A percentile compares a stretch with the other conserved stretches of the same genome.
Conservation (phyloP, 2,888 invertebrate species). For the Sminthurinus aureus region DNA sequence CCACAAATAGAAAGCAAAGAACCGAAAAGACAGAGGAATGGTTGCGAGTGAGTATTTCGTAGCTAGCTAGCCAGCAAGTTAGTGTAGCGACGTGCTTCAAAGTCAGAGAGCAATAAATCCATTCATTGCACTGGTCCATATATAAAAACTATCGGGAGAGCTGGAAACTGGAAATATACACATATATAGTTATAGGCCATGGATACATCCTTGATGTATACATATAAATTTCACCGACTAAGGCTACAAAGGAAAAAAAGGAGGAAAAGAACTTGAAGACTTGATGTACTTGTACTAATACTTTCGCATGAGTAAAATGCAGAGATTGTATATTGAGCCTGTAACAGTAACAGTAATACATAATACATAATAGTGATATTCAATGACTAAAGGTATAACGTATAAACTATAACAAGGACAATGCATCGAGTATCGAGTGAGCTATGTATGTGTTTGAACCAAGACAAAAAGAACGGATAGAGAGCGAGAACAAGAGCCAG, state of each 20-base stretch:
- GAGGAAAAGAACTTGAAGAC: background rate
- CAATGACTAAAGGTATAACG: constrained; percentile 9
- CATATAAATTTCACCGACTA: too few relatives aligned
- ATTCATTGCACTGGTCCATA: constrained; percentile 12
- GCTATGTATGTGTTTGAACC: background rate
- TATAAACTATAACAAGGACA: constrained; percentile 14
- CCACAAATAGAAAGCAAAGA: too few relatives aligned
- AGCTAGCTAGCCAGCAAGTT: background rate
- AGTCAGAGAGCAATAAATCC: constrained; percentile 19
- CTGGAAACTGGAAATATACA: background rate
- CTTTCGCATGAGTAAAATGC: too few relatives aligned
- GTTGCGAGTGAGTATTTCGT: background rate
- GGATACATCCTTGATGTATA: background rate
- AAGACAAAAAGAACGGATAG: background rate
- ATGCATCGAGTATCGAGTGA: constrained; percentile 30
- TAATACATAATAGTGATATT: background rate
- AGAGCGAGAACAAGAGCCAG: background rate
- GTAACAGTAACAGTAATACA: background rate
- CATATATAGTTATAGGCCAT: background rate
- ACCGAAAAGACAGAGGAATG: too few relatives aligned
- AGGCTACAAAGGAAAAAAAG: background rate
- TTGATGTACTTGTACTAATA: too few relatives aligned
- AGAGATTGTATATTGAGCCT: background rate
- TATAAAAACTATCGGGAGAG: constrained; percentile 4
- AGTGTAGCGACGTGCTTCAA: constrained; percentile 1